Conservation (phyloP, 2,113 vertebrate genomes). For the Typhlomys cinereus region DNA sequence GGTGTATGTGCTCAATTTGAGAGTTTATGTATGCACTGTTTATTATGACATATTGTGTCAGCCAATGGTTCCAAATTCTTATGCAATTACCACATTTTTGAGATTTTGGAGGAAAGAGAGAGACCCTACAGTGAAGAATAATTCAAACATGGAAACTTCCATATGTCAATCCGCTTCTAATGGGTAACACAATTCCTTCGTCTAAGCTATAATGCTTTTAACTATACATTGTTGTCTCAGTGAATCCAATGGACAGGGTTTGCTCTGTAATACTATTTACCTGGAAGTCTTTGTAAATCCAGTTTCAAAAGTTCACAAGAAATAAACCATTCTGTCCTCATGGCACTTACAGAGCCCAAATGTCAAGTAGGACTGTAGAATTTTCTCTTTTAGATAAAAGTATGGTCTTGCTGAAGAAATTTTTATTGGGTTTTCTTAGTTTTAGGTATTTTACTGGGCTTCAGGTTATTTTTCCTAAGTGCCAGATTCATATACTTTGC, state of each 20-base stretch:
- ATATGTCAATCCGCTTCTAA: not conserved
- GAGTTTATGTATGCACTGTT: slow-evolving; percentile 12
- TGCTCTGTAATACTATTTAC: not conserved
- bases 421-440: too few relatives aligned
- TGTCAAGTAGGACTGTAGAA: slow-evolving; percentile 36
- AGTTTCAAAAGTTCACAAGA: slow-evolving; percentile 39
- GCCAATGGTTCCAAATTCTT: not conserved
- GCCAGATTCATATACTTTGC: slow-evolving; percentile 25
- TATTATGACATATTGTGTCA: slow-evolving; percentile 16
- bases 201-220: not conserved
- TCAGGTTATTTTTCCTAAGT: slow-evolving; percentile 53
- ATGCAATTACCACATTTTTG: slow-evolving; percentile 22
- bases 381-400: slow-evolving; percentile 42
- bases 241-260: not conserved
- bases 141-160: not conserved
- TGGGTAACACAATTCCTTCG: not conserved
- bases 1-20: slow-evolving; percentile 10
- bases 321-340: slow-evolving; percentile 4
- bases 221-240: not conserved
- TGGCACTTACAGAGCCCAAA: not conserved
- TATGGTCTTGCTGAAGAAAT: slow-evolving; percentile 43
- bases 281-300: not conserved
- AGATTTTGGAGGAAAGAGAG: not conserved
- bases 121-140: not conserved
- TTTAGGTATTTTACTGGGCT: slow-evolving; percentile 5